These are phyloP conservation scores for Triops cancriformis DNA, from an alignment of 1,140 invertebrate species.

Conservation along the genomic window DNA sequence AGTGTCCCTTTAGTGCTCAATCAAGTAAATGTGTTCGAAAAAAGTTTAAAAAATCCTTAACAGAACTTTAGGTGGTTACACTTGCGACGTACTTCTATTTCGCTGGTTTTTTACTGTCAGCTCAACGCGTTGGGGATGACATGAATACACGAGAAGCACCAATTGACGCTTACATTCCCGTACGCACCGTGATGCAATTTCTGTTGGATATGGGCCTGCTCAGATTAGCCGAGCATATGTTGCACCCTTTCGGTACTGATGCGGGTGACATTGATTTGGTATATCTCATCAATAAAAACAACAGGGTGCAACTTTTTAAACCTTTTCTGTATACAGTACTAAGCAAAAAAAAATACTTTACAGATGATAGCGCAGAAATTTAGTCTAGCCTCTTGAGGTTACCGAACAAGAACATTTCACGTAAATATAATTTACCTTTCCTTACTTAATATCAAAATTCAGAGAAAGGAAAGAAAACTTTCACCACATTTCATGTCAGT, in stretches of 20 bases:
- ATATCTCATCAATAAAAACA: conserved; percentile 31
- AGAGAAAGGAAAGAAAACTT: too few relatives aligned
- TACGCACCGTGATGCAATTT: conserved; percentile 63
- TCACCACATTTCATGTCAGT: too few relatives aligned
- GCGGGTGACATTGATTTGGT: conserved; percentile 46
- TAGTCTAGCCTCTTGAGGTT: too few relatives aligned
- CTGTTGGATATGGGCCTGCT: conserved; percentile 71
- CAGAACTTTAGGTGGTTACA: conserved; percentile 47
- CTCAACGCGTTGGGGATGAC: conserved; percentile 45
- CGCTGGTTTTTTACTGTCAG: background rate
- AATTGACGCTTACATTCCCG: conserved; percentile 58
- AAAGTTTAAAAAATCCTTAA: too few relatives aligned
- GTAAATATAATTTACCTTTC: background rate
- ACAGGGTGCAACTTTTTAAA: background rate
- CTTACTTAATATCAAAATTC: background rate
- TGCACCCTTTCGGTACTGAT: conserved; percentile 46
- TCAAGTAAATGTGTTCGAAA: conserved; percentile 69
- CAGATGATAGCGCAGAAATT: too few relatives aligned
- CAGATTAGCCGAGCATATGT: conserved; percentile 44
- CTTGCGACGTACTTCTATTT: conserved; percentile 55
- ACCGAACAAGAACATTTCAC: too few relatives aligned
- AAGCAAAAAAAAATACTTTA: too few relatives aligned
- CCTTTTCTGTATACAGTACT: too few relatives aligned
- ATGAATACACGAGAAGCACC: conserved; percentile 38
- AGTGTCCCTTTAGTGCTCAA: conserved; percentile 97